Conservation (phyloP, 2,888 invertebrate genomes). For the Chirona hameri region DNA sequence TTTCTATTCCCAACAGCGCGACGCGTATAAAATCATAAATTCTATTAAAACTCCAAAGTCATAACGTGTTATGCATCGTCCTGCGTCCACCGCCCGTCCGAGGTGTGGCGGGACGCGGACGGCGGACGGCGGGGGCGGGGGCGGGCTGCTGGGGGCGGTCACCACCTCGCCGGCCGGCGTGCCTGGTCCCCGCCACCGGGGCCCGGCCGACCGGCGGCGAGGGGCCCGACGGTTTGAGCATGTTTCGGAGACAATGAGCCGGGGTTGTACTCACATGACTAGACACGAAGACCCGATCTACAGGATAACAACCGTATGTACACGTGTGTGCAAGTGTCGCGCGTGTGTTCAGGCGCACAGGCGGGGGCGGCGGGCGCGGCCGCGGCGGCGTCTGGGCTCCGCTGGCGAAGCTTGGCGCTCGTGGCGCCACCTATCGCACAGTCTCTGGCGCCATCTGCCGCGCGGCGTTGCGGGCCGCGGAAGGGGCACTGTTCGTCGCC, state of each 20-base stretch:
- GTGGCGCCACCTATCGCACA: slow-evolving; percentile 3
- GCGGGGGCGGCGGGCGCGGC: background rate
- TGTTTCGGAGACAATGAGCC: slow-evolving; percentile 6
- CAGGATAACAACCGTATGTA: slow-evolving; percentile 10
- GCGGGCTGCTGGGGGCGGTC: background rate
- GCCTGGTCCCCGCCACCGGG: background rate
- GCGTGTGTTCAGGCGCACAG: background rate
- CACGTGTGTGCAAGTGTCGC: background rate
- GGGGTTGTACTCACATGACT: slow-evolving; percentile 27
- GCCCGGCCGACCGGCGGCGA: background rate
- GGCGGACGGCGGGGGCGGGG: background rate
- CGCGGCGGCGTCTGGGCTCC: background rate
- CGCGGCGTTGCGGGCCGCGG: background rate
- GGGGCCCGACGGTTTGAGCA: background rate
- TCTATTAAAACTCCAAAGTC: slow-evolving; percentile 5
- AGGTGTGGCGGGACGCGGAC: background rate
- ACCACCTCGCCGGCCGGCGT: background rate
- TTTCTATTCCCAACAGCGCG: background rate
- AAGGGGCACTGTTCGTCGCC: background rate
- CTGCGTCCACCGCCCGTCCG: background rate
- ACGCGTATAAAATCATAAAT: slow-evolving; percentile 9
- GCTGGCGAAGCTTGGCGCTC: slow-evolving; percentile 23
- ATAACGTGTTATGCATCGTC: slow-evolving; percentile 3
- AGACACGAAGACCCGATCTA: slow-evolving; percentile 26
- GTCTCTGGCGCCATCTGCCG: background rate